Percentiles rank a stretch among this genome's conserved stretches.
Conservation (phyloP, 1,140 invertebrate species). For the Drosophila varians region DNA sequence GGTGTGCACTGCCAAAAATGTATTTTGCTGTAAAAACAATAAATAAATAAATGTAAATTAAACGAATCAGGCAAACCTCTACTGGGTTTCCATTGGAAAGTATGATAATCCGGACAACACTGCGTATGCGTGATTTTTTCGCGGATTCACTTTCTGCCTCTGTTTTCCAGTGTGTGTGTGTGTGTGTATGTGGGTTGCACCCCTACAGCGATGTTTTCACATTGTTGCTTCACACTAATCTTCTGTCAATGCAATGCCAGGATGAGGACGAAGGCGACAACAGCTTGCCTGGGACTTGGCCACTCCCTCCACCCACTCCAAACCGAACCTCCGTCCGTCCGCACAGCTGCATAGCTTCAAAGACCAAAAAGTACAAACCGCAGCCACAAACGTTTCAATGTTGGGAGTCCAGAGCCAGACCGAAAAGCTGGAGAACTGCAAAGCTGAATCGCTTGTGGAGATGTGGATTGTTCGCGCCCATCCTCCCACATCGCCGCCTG, state of each 20-base stretch:
- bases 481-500: not conserved
- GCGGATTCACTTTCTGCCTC: not conserved
- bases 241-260: conserved; percentile 75
- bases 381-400: conserved; percentile 78
- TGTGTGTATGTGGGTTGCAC: conserved; percentile 20
- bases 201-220: conserved; percentile 77
- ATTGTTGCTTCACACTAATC: conserved; percentile 81
- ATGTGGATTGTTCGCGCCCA: conserved; percentile 40
- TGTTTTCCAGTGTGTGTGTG: not conserved
- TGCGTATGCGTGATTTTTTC: not conserved
- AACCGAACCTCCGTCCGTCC: conserved; percentile 1
- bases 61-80: no score
- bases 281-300: conserved; percentile 64
- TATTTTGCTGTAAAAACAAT: no score
- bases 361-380: conserved; percentile 80
- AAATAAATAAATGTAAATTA: no score
- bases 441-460: conserved; percentile 5
- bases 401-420: conserved; percentile 26
- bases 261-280: conserved; percentile 75
- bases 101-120: no score
- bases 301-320: conserved; percentile 26
- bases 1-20: conserved; percentile 12
- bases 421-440: conserved; percentile 7
- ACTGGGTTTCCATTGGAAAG: no score
- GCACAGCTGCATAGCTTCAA: conserved; percentile 55